Conservation (phyloP, 2,888 invertebrate species). For the Liodrosophila aerea region DNA sequence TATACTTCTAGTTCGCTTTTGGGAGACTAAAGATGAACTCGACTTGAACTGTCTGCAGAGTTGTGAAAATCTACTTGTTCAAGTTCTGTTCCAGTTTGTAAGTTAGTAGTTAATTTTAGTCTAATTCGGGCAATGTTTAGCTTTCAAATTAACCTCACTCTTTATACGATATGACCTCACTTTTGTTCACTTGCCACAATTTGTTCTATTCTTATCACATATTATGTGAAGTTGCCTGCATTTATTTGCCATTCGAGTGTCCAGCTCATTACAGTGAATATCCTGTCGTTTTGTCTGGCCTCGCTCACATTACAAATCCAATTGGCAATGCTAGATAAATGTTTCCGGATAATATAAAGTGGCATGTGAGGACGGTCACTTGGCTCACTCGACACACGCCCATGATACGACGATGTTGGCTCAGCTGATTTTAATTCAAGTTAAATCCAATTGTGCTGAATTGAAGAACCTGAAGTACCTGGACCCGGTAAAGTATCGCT, state of each 20-base stretch:
- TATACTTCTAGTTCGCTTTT: too few relatives aligned
- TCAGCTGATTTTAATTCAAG: slow-evolving; percentile 58
- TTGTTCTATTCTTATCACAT: slow-evolving; percentile 28
- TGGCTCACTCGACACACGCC: slow-evolving; percentile 30
- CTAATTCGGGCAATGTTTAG: background rate
- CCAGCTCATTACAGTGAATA: slow-evolving; percentile 44
- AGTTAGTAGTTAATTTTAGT: background rate
- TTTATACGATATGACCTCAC: slow-evolving; percentile 1
- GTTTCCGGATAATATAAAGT: slow-evolving; percentile 52
- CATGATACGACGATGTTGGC: slow-evolving; percentile 9
- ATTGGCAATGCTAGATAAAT: slow-evolving; percentile 68
- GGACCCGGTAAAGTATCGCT: slow-evolving; percentile 3
- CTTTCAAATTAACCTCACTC: slow-evolving; percentile 8
- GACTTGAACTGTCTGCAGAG: too few relatives aligned
- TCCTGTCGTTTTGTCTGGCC: slow-evolving; percentile 42
- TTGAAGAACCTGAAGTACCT: slow-evolving; percentile 6
- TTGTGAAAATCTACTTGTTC: too few relatives aligned
- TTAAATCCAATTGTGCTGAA: slow-evolving; percentile 55
- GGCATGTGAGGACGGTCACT: slow-evolving; percentile 45
- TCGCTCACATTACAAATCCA: slow-evolving; percentile 51
- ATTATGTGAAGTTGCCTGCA: slow-evolving; percentile 4
- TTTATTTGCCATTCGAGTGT: slow-evolving; percentile 42
- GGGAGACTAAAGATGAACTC: too few relatives aligned
- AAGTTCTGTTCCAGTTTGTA: too few relatives aligned
- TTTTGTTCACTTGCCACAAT: slow-evolving; percentile 8